A percentile compares a stretch with the other conserved stretches of the same genome.
These are phyloP conservation scores for Pelobates fuscus DNA, from an alignment of 2,113 vertebrate species.

Conservation along the genomic window DNA sequence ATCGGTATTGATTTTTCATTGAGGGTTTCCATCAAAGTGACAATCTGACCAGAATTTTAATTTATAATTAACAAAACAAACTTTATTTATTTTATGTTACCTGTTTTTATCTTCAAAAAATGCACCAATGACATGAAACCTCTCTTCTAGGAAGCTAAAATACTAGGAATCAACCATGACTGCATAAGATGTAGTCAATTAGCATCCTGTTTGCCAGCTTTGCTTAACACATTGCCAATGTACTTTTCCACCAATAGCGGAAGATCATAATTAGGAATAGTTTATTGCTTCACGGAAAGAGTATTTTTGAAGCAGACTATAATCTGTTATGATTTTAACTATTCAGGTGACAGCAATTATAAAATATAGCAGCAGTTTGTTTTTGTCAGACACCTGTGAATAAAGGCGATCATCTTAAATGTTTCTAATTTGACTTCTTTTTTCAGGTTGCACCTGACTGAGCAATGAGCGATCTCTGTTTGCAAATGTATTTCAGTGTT, in stretches of 20 bases:
- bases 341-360: constrained; percentile 46
- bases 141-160: too few relatives aligned
- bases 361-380: constrained; percentile 28
- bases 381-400: constrained; percentile 40
- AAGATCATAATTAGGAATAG: constrained; percentile 30
- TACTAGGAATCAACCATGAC: not conserved
- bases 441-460: constrained; percentile 27
- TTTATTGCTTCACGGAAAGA: constrained; percentile 3
- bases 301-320: constrained; percentile 17
- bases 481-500: not conserved
- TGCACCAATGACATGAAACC: too few relatives aligned
- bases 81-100: too few relatives aligned
- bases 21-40: too few relatives aligned
- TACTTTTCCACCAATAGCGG: constrained; percentile 17
- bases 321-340: constrained; percentile 32
- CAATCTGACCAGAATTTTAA: too few relatives aligned
- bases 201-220: constrained; percentile 23
- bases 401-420: constrained; percentile 16
- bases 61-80: too few relatives aligned
- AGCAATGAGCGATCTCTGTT: not conserved
- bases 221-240: not conserved
- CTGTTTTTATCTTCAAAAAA: too few relatives aligned
- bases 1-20: too few relatives aligned
- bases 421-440: constrained; percentile 25
- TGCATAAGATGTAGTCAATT: not conserved